phyloP scores from a whole-genome alignment of 2,888 invertebrate genomes.

The Alcis repandata region DNA sequence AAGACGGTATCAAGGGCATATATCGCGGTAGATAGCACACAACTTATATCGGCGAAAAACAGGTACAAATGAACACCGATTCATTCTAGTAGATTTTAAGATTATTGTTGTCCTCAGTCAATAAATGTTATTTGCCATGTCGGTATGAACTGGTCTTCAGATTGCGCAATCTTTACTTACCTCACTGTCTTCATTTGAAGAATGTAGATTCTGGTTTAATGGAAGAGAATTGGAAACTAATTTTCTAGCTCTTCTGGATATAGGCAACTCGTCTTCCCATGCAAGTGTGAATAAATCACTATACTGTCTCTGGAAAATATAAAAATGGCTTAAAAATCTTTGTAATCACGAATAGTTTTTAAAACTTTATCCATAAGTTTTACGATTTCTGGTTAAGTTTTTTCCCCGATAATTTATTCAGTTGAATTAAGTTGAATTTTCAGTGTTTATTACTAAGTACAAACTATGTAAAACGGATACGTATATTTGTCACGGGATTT shows the following conservation, averaged over 20 bases:
- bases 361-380: background rate
- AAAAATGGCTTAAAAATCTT: constrained; percentile 18
- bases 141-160: too few species aligned
- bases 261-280: constrained; percentile 94
- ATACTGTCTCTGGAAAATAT: constrained; percentile 91
- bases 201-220: constrained; percentile 86
- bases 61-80: too few species aligned
- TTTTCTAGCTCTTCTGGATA: constrained; percentile 88
- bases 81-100: too few species aligned
- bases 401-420: too few species aligned
- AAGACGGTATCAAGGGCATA: too few species aligned
- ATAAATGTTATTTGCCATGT: too few species aligned
- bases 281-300: constrained; percentile 96
- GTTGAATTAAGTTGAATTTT: too few species aligned
- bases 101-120: too few species aligned
- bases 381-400: background rate
- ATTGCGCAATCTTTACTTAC: too few species aligned
- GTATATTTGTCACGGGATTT: background rate
- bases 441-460: too few species aligned
- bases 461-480: background rate
- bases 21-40: too few species aligned
- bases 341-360: background rate
- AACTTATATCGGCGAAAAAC: too few species aligned
- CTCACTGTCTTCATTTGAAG: constrained; percentile 94
- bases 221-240: constrained; percentile 87